These are phyloP conservation scores for Pecten maximus DNA, from an alignment of 2,888 invertebrate species.

Conservation along the genomic window DNA sequence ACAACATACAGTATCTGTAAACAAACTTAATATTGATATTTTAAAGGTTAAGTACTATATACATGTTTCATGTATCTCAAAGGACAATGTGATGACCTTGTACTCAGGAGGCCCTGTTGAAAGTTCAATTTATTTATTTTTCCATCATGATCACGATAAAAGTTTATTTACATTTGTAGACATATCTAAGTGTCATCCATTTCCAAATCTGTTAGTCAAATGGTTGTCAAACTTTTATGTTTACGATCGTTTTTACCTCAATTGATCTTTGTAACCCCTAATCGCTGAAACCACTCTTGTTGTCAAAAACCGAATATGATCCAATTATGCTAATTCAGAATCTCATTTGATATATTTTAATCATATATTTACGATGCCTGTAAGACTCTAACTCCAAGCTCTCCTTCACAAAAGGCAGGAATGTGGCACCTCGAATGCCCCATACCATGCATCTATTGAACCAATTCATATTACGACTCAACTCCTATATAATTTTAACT, in stretches of 20 bases:
- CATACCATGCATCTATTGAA: neutral
- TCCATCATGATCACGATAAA: neutral
- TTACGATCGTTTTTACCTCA: neutral
- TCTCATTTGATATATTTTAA: conserved; percentile 14
- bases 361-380: conserved; percentile 12
- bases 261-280: neutral
- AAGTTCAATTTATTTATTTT: too few relatives aligned
- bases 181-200: neutral
- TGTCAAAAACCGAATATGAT: conserved; percentile 17
- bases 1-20: too few relatives aligned
- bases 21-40: too few relatives aligned
- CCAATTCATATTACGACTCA: conserved; percentile 9
- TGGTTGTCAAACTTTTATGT: neutral
- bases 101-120: too few relatives aligned
- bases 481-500: conserved; percentile 22
- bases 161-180: neutral
- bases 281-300: neutral
- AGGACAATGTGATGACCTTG: too few relatives aligned
- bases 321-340: conserved; percentile 22
- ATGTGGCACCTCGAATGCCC: neutral
- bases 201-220: neutral
- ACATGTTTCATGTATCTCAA: too few relatives aligned
- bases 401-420: neutral
- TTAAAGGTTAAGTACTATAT: too few relatives aligned
- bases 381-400: neutral